Evolutionary conservation across 2,888 invertebrate genomes (phyloP).

Genomic region (Nycteola revayana): DNA sequence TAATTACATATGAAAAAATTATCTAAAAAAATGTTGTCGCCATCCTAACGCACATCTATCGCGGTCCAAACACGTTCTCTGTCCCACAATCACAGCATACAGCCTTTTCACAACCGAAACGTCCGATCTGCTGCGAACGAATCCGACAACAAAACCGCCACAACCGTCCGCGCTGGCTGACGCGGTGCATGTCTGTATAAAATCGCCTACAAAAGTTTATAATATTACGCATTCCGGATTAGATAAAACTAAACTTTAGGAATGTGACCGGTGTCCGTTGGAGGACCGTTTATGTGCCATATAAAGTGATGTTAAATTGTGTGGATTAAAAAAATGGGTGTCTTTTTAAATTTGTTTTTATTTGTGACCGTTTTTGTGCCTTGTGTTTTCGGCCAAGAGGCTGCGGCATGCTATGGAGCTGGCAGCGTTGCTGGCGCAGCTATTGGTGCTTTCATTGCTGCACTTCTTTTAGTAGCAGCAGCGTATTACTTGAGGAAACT

Average conservation of each 20-base stretch:
- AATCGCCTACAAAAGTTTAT: conserved; percentile 37
- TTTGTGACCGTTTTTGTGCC: conserved; percentile 70
- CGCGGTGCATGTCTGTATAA: conserved; percentile 56
- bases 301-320: conserved; percentile 61
- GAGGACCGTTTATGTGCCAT: conserved; percentile 66
- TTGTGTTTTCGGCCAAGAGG: conserved; percentile 72
- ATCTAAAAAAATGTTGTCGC: conserved; percentile 1
- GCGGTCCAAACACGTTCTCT: conserved; percentile 70
- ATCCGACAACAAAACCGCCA: conserved; percentile 34
- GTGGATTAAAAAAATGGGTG: conserved; percentile 66
- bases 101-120: conserved; percentile 54
- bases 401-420: conserved; percentile 83
- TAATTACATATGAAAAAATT: neutral
- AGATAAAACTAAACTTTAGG: conserved; percentile 54
- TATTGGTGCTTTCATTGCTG: conserved; percentile 86
- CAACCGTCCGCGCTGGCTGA: conserved; percentile 68
- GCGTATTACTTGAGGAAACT: conserved; percentile 82
- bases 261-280: conserved; percentile 63
- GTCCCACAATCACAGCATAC: conserved; percentile 70
- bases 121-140: conserved; percentile 29
- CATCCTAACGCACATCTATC: conserved; percentile 30
- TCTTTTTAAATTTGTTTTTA: conserved; percentile 60
- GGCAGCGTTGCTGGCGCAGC: conserved; percentile 88
- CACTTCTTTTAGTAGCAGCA: conserved; percentile 81
- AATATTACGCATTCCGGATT: conserved; percentile 51